phyloP scores from a whole-genome alignment of 2,797 vertebrate species.

The Natrix natrix region DNA sequence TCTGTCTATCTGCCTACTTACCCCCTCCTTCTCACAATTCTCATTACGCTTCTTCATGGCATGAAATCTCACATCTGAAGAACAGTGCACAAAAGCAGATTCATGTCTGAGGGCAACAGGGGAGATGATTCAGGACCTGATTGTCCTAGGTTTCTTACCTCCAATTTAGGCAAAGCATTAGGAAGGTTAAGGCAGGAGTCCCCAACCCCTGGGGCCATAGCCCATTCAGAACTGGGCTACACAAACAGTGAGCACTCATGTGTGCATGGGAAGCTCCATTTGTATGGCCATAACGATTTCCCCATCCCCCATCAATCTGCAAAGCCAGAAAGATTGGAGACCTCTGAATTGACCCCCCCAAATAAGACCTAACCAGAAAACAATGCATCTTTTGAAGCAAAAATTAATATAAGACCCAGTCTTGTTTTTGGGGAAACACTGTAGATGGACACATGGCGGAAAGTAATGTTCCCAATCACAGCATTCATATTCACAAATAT shows the following conservation, averaged over 20 bases:
- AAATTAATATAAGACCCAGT: too few relatives aligned
- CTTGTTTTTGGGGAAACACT: too few relatives aligned
- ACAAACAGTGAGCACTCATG: not conserved
- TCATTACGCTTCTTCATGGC: not conserved
- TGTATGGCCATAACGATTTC: not conserved
- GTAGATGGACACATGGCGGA: not conserved
- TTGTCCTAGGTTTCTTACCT: not conserved
- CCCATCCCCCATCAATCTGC: not conserved
- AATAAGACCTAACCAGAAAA: too few relatives aligned
- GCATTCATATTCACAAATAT: not conserved
- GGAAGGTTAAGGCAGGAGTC: not conserved
- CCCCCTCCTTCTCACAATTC: not conserved
- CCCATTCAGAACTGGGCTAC: not conserved
- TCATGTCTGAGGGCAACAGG: not conserved
- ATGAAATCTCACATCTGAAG: not conserved
- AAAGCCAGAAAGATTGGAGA: not conserved
- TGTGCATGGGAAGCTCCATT: not conserved
- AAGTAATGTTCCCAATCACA: not conserved
- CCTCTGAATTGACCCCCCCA: not conserved
- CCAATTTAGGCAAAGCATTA: not conserved
- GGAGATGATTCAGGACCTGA: not conserved
- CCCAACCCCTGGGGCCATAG: not conserved
- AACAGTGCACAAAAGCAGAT: not conserved
- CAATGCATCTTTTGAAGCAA: too few relatives aligned
- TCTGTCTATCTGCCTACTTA: too few relatives aligned